Conservation (phyloP, 2,797 vertebrate genomes). For the Cottoperca gobio region DNA sequence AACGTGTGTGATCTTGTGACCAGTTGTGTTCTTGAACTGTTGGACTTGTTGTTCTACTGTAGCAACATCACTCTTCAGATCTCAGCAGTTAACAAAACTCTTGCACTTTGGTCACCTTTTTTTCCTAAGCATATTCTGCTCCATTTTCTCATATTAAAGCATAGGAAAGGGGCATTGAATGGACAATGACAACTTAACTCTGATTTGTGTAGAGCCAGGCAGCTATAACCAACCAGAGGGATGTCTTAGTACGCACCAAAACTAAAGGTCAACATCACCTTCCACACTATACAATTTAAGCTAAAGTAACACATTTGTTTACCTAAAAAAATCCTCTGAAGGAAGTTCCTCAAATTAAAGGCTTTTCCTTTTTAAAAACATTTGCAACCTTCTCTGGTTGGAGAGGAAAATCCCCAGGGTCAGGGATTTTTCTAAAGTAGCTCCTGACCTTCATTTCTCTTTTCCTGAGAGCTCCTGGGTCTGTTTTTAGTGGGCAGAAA, state of each 20-base stretch:
- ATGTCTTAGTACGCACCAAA: not conserved
- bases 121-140: not conserved
- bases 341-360: constrained; percentile 14
- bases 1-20: not conserved
- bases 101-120: not conserved
- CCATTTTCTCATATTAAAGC: not conserved
- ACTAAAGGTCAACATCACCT: constrained; percentile 14
- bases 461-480: constrained; percentile 28
- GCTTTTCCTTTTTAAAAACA: not conserved
- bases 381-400: not conserved
- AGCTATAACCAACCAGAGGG: not conserved
- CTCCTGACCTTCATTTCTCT: constrained; percentile 55
- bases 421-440: not conserved
- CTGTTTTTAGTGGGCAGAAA: constrained; percentile 37
- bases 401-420: constrained; percentile 21
- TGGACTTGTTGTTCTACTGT: not conserved
- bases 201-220: not conserved
- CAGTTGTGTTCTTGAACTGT: not conserved
- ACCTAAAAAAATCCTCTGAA: not conserved
- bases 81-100: not conserved
- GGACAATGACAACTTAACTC: not conserved
- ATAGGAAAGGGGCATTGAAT: not conserved
- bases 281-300: not conserved
- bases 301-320: not conserved
- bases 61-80: not conserved